These are phyloP conservation scores for Mormyrops boulengeri DNA, from an alignment of 2,797 vertebrate species.

Conservation along the genomic window DNA sequence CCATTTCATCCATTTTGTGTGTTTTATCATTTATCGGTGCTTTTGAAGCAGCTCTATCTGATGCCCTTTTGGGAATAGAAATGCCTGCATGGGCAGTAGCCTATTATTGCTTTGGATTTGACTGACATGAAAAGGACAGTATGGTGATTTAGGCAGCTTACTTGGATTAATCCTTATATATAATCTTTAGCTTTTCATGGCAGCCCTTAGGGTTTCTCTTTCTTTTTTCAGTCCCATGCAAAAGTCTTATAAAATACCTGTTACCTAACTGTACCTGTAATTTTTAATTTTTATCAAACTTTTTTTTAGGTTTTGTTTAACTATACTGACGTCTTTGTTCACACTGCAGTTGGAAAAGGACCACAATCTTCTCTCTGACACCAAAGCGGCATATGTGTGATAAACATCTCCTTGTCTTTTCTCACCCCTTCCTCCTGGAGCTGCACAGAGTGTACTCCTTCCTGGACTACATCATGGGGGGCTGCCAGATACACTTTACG, in stretches of 20 bases:
- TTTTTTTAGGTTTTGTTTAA: neutral
- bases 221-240: neutral
- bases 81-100: neutral
- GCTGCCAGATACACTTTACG: constrained; percentile 95
- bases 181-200: neutral
- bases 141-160: neutral
- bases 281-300: neutral
- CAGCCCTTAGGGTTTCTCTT: neutral
- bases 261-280: constrained; percentile 2
- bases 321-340: neutral
- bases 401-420: neutral
- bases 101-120: neutral
- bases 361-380: neutral
- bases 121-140: neutral
- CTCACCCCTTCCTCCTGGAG: constrained; percentile 53
- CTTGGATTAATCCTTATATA: neutral
- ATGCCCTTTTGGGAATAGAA: neutral
- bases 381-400: neutral
- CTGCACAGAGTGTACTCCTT: constrained; percentile 93
- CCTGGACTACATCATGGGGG: constrained; percentile 96
- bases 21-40: neutral
- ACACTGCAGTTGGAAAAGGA: neutral
- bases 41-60: neutral
- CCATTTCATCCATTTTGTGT: neutral
- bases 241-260: neutral